phyloP scores from a whole-genome alignment of 2,797 vertebrate genomes.

The Avahi laniger region DNA sequence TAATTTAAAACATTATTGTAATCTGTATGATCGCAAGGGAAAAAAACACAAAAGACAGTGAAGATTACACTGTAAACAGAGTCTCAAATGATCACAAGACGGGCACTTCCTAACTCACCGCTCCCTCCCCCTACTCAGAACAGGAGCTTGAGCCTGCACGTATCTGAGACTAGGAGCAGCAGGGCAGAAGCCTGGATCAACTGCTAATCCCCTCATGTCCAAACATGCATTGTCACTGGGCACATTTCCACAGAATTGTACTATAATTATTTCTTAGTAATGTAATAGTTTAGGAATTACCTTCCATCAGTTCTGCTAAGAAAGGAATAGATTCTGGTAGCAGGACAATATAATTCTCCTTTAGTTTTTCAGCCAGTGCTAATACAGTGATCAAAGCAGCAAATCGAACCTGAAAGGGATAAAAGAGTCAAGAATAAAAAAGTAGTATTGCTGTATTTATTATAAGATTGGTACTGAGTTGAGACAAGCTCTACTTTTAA shows the following conservation, averaged over 20 bases:
- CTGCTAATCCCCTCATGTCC: not conserved
- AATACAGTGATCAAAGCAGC: constrained; percentile 91
- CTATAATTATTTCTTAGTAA: not conserved
- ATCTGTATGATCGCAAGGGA: not conserved
- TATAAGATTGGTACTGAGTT: not conserved
- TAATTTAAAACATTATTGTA: not conserved
- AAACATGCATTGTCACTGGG: not conserved
- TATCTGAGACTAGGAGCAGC: fast-evolving
- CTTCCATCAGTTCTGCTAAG: constrained; percentile 98
- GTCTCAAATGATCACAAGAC: not conserved
- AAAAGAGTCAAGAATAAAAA: not conserved
- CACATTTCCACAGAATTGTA: not conserved
- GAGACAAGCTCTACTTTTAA: not conserved
- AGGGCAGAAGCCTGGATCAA: too few species aligned
- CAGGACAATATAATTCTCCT: constrained; percentile 94
- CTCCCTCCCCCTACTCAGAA: too few species aligned
- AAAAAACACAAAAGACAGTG: not conserved
- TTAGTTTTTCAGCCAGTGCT: constrained; percentile 92
- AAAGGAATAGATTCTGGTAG: constrained; percentile 97
- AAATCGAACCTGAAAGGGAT: constrained; percentile 90
- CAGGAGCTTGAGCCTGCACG: fast-evolving
- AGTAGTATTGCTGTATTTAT: not conserved
- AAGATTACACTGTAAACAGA: not conserved
- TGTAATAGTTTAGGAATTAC: constrained; percentile 82
- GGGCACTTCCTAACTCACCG: fast-evolving